Conservation (phyloP, 2,797 vertebrate genomes). For the Falco rusticolus region DNA sequence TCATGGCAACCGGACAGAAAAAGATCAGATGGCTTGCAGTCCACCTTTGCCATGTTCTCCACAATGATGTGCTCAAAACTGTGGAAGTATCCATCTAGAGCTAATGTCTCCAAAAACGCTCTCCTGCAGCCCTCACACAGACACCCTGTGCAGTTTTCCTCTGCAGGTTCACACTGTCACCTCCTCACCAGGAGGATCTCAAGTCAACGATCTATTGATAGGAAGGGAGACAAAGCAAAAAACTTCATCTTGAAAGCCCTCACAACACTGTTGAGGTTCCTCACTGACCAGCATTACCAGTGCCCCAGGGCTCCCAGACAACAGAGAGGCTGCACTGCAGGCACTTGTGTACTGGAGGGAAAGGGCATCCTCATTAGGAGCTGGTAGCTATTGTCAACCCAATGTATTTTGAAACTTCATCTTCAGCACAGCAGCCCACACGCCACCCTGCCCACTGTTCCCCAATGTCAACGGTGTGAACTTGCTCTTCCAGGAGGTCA, state of each 20-base stretch:
- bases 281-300: neutral
- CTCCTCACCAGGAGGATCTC: neutral
- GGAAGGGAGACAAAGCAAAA: neutral
- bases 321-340: too few species aligned
- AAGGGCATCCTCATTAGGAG: neutral
- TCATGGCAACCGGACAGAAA: neutral
- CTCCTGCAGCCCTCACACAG: neutral
- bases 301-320: too few species aligned
- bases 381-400: neutral
- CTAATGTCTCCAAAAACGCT: neutral
- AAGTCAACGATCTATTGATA: neutral
- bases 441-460: neutral
- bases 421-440: neutral
- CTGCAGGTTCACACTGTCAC: neutral
- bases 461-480: fast-evolving
- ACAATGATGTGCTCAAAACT: neutral
- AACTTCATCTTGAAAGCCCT: neutral
- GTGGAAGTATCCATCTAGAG: neutral
- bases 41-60: fast-evolving
- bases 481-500: neutral
- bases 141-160: neutral
- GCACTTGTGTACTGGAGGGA: fast-evolving
- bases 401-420: neutral
- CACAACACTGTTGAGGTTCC: neutral
- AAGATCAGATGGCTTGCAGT: neutral